Evolutionary conservation across 2,113 vertebrate genomes (phyloP), one percentile per base, ranked within the genome.

Genomic region (Gobio gobio): DNA sequence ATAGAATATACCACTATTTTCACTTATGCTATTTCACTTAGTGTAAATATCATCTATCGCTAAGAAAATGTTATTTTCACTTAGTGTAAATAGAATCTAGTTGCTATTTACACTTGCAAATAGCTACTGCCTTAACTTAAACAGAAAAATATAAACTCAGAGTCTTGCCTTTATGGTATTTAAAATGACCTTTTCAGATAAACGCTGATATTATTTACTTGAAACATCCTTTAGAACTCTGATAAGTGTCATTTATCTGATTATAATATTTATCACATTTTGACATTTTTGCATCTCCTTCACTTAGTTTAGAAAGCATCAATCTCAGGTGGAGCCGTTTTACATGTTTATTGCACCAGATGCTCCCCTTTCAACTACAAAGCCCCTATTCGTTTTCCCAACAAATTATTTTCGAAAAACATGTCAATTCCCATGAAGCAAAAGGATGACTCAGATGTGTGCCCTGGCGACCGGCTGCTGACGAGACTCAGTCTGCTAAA

Each of bases 371-470:
- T 40, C 33, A 66, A 16, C 24, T 66, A 51, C 56, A 54, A 54
- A 78, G 18, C 54, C 54, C 8, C 33, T 47, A 14, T 76, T 43
- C n/a, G 2, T 40, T 84, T 49, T 40, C 13, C 22, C 18, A 78
- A 68, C 47, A 78, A 78, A 78, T 78, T 9, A 70, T 76, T 85
- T 72, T 78, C 14, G 49, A 18, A 85, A 85, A 79, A 20, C 20
- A 49, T 70, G 64, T 43, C 12, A 81, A 51, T 81, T 68, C n/a
- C 22, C 59, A 84, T 78, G 63, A 58, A 81, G 61, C 63, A 58
- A 12, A 58, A 54, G n/a, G 51, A 45, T 72, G 64, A 79, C 36
- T 61, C 64, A 79, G 51, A 26, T 59, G n/a, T 10, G 83, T 70
- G 49, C 33, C 74, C 14, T 40, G 22, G n/a, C 16, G 66, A 58